phyloP scores from a whole-genome alignment of 2,113 vertebrate species.

The Coptodon bakossiorum region DNA sequence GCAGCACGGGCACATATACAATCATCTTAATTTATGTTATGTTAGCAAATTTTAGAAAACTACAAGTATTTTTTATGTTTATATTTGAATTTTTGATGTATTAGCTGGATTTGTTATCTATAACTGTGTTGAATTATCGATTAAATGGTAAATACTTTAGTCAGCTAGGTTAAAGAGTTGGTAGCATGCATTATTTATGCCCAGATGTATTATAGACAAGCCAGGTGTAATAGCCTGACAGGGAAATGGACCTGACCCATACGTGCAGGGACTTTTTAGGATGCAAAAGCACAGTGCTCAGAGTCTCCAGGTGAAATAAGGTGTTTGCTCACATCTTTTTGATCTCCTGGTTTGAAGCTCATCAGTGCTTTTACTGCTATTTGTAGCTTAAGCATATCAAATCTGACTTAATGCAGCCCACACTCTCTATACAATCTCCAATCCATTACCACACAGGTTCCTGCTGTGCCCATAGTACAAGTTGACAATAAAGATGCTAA shows the following conservation, averaged over 20 bases:
- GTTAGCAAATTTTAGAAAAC: background rate
- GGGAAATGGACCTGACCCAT: slow-evolving; percentile 5
- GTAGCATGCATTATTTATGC: slow-evolving; percentile 27
- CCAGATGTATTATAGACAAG: slow-evolving; percentile 18
- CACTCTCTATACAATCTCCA: background rate
- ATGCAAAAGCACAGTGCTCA: background rate
- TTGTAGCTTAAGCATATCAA: background rate
- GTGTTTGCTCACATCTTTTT: background rate
- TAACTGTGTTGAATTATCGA: background rate
- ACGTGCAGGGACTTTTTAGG: background rate
- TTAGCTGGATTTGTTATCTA: background rate
- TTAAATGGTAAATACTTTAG: background rate
- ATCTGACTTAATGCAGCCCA: slow-evolving; percentile 8
- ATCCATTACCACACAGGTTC: background rate
- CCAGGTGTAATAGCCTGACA: background rate
- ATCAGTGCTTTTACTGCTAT: background rate
- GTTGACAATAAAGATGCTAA: slow-evolving; percentile 36
- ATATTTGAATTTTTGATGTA: background rate
- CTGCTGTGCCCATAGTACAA: background rate
- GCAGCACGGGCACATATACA: background rate
- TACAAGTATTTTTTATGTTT: background rate
- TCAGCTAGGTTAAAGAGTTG: background rate
- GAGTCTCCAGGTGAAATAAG: background rate
- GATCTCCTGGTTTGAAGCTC: background rate
- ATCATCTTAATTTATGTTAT: background rate